Conservation (phyloP, 1,140 invertebrate species). For the Marisa cornuarietis region DNA sequence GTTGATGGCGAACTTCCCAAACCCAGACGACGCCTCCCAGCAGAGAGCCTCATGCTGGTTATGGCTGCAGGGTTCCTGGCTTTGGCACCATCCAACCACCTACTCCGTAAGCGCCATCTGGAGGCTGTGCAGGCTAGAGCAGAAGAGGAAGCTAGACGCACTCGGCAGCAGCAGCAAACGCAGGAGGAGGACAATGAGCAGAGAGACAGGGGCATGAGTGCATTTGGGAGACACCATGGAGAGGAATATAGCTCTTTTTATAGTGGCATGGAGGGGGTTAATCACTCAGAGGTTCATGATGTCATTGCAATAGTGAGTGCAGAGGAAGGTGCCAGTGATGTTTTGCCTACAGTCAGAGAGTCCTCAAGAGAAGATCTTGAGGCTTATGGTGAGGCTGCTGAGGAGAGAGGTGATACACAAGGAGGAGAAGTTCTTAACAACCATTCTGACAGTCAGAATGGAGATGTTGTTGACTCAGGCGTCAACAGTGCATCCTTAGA, state of each 20-base stretch:
- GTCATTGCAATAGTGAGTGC: conserved; percentile 13
- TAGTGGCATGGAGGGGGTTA: neutral
- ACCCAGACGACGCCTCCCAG: conserved; percentile 33
- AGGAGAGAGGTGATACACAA: neutral
- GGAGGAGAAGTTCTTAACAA: neutral
- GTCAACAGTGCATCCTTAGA: neutral
- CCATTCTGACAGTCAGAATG: neutral
- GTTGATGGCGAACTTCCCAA: conserved; percentile 17
- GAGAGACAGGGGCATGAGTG: neutral
- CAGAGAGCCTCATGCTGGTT: conserved; percentile 49
- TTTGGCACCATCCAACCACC: conserved; percentile 53
- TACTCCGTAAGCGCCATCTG: conserved; percentile 13
- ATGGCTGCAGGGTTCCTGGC: conserved; percentile 51
- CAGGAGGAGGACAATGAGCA: conserved; percentile 8
- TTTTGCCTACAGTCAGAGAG: neutral
- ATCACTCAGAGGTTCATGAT: conserved; percentile 4
- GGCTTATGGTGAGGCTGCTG: neutral
- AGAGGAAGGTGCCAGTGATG: neutral
- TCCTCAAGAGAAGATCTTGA: too few species aligned
- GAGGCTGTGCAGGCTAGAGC: conserved; percentile 15
- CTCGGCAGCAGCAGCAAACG: too few species aligned
- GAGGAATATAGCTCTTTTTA: neutral
- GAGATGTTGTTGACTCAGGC: neutral
- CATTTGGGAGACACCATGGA: neutral
- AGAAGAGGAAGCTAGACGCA: conserved; percentile 11